phyloP scores from a whole-genome alignment of 2,113 vertebrate genomes.

The Tyrannus savana region DNA sequence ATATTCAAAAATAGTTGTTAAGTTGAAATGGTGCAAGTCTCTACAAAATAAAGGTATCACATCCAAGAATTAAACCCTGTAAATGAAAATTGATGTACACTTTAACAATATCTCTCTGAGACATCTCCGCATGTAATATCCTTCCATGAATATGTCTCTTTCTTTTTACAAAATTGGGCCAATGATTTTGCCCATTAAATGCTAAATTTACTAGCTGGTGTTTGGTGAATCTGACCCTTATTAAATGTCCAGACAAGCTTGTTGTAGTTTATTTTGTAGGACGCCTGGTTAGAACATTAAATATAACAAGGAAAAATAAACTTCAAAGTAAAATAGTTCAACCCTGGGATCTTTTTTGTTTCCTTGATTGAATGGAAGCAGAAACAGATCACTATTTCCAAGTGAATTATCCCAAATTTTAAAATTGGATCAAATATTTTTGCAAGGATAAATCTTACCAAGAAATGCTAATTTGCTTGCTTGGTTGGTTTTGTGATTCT shows the following conservation, averaged over 20 bases:
- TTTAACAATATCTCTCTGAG: not conserved
- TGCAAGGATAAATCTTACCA: not conserved
- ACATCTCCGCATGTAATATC: not conserved
- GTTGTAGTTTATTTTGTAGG: constrained; percentile 68
- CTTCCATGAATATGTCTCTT: not conserved
- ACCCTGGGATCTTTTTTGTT: constrained; percentile 32
- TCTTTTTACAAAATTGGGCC: constrained; percentile 2
- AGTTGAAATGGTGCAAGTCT: not conserved
- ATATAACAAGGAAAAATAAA: constrained; percentile 65
- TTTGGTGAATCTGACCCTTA: constrained; percentile 66
- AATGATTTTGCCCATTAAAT: constrained; percentile 32
- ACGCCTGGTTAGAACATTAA: constrained; percentile 61
- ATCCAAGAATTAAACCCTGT: not conserved
- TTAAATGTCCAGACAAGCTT: constrained; percentile 67
- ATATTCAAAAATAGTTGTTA: not conserved
- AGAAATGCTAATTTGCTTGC: not conserved
- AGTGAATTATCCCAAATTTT: constrained; percentile 35
- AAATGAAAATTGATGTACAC: not conserved
- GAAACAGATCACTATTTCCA: constrained; percentile 59
- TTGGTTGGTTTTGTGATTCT: not conserved
- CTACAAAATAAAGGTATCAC: not conserved
- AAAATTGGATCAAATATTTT: constrained; percentile 8
- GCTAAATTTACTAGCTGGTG: constrained; percentile 53
- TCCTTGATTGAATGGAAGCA: constrained; percentile 27
- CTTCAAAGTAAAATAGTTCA: constrained; percentile 59